phyloP scores from a whole-genome alignment of 2,113 vertebrate species.

The Dolichallabes microphthalmus region DNA sequence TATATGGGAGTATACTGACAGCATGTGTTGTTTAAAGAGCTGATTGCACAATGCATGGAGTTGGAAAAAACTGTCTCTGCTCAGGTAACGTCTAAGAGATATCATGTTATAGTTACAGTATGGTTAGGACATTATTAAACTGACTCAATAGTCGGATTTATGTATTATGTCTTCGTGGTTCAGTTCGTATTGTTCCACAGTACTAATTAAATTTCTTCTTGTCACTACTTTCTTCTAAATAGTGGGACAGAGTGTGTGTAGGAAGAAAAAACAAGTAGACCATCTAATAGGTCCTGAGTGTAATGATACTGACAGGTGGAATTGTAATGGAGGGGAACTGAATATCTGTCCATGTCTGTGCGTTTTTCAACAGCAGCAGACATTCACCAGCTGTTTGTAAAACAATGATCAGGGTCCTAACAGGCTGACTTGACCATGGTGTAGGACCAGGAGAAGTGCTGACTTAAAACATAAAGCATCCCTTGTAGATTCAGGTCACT shows the following conservation, averaged over 20 bases:
- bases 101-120: background rate
- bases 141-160: background rate
- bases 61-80: background rate
- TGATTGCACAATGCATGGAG: background rate
- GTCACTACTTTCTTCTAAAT: background rate
- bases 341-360: constrained; percentile 13
- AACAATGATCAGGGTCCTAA: background rate
- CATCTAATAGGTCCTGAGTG: constrained; percentile 25
- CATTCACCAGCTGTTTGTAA: background rate
- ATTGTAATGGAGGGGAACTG: constrained; percentile 24
- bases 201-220: background rate
- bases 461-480: background rate
- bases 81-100: background rate
- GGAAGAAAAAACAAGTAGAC: background rate
- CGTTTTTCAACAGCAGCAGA: background rate
- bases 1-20: background rate
- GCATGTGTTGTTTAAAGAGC: background rate
- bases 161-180: background rate
- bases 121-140: background rate
- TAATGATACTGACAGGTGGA: constrained; percentile 24
- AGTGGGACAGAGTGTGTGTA: background rate
- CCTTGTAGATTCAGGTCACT: no score
- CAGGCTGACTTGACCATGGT: background rate
- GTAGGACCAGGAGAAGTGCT: background rate
- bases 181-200: background rate